phyloP scores from a whole-genome alignment of 2,888 invertebrate species.

The Plemyria rubiginata region DNA sequence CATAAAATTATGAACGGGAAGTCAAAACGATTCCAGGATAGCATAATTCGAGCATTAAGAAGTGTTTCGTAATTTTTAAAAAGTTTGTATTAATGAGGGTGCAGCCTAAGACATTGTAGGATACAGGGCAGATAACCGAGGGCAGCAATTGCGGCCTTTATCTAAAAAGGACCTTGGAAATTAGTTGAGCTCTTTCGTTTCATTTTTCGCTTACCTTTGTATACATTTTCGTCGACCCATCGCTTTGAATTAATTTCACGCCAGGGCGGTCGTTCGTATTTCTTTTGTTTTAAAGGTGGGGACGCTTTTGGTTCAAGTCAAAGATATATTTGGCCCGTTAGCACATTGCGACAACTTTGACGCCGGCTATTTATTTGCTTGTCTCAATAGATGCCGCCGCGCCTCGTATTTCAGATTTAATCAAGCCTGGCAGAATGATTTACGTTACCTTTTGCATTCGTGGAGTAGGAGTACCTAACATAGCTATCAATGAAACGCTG shows the following conservation, averaged over 20 bases:
- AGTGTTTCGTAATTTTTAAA: slow-evolving; percentile 42
- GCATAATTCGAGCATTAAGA: slow-evolving; percentile 41
- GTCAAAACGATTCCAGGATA: slow-evolving; percentile 41
- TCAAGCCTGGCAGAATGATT: slow-evolving; percentile 77
- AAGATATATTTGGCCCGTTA: slow-evolving; percentile 77
- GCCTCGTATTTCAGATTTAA: slow-evolving; percentile 78
- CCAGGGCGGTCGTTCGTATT: slow-evolving; percentile 73
- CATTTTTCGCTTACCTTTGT: slow-evolving; percentile 77
- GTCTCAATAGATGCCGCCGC: slow-evolving; percentile 72
- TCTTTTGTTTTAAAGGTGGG: slow-evolving; percentile 75
- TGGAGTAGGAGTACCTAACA: slow-evolving; percentile 39
- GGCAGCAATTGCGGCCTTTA: slow-evolving; percentile 66
- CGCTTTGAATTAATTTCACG: slow-evolving; percentile 79
- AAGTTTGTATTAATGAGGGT: slow-evolving; percentile 44
- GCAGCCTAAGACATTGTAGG: slow-evolving; percentile 41
- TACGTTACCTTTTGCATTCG: slow-evolving; percentile 71
- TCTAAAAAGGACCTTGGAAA: slow-evolving; percentile 69
- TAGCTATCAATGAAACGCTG: slow-evolving; percentile 61
- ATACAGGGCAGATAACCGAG: slow-evolving; percentile 59
- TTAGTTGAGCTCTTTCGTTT: slow-evolving; percentile 70
- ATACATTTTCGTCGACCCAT: slow-evolving; percentile 73
- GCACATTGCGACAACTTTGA: slow-evolving; percentile 76
- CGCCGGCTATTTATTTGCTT: slow-evolving; percentile 76
- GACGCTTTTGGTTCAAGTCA: slow-evolving; percentile 65
- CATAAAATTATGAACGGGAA: slow-evolving; percentile 43